Conservation (phyloP, 2,797 vertebrate genomes). For the Tragelaphus eurycerus region DNA sequence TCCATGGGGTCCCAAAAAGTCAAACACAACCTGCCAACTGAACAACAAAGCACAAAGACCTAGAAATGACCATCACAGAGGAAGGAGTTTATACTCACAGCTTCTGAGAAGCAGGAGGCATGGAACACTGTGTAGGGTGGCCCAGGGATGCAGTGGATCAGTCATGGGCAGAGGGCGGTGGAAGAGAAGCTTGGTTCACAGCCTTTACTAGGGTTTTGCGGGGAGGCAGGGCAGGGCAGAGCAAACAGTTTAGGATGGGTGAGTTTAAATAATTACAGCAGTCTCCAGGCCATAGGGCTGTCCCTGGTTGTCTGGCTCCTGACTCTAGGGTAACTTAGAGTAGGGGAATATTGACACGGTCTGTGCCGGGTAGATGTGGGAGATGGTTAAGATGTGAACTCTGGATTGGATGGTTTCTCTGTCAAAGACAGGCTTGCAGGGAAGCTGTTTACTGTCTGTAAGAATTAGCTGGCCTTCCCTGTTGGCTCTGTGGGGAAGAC, state of each 20-base stretch:
- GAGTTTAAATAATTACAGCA: background rate
- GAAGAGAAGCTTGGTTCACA: background rate
- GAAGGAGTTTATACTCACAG: background rate
- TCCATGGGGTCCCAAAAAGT: background rate
- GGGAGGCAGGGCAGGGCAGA: background rate
- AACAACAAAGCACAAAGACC: background rate
- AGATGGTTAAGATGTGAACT: background rate
- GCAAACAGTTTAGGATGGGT: background rate
- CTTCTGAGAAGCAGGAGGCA: background rate
- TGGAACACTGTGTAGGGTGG: background rate
- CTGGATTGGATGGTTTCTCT: background rate
- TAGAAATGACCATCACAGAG: background rate
- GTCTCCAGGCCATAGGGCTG: background rate
- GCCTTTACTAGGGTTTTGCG: background rate
- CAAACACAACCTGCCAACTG: background rate
- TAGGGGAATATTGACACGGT: rapidly evolving
- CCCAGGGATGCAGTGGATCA: rapidly evolving
- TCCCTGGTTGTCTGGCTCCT: background rate
- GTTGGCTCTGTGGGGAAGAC: background rate
- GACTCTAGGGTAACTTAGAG: background rate
- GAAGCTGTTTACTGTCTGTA: background rate
- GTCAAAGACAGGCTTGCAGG: background rate
- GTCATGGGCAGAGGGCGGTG: background rate
- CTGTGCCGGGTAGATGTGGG: background rate
- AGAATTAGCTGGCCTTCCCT: background rate